Evolutionary conservation across 2,113 vertebrate species (phyloP).

Genomic region (Enhydra lutris): DNA sequence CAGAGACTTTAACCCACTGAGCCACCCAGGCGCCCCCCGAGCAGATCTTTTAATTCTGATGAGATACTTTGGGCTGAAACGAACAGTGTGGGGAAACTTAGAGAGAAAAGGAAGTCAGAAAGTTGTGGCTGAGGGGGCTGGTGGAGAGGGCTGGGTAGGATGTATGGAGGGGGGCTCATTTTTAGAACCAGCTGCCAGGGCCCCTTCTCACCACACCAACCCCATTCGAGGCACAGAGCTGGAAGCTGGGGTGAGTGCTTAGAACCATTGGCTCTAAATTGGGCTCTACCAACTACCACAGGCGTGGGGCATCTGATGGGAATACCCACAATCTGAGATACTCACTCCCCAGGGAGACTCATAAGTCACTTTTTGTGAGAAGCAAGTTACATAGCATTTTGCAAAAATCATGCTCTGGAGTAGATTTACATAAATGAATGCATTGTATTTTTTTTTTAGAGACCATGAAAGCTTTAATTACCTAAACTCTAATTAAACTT

Average conservation of each 20-base stretch:
- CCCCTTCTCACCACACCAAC: neutral
- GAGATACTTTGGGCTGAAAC: neutral
- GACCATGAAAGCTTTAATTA: conserved; percentile 81
- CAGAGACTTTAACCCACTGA: too few relatives aligned
- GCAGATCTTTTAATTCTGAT: neutral
- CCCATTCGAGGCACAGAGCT: neutral
- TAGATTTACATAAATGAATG: conserved; percentile 80
- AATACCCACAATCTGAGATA: conserved; percentile 59
- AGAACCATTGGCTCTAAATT: neutral
- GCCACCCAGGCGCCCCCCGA: too few relatives aligned
- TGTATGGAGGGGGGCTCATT: neutral
- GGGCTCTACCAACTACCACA: neutral
- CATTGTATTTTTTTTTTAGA: conserved; percentile 79
- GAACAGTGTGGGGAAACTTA: neutral
- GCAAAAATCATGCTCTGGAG: conserved; percentile 73
- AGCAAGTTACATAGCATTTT: conserved; percentile 77
- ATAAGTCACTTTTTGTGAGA: conserved; percentile 72
- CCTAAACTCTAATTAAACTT: conserved; percentile 82
- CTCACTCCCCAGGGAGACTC: conserved; percentile 69
- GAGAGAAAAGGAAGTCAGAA: neutral
- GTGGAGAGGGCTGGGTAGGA: neutral
- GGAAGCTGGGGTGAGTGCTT: too few relatives aligned
- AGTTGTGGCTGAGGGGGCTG: neutral
- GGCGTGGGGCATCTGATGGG: conserved; percentile 58
- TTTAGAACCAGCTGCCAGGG: neutral